Evolutionary conservation across 2,888 invertebrate genomes (phyloP), one percentile per base, ranked within the genome.

Genomic region (Allygus modestus): DNA sequence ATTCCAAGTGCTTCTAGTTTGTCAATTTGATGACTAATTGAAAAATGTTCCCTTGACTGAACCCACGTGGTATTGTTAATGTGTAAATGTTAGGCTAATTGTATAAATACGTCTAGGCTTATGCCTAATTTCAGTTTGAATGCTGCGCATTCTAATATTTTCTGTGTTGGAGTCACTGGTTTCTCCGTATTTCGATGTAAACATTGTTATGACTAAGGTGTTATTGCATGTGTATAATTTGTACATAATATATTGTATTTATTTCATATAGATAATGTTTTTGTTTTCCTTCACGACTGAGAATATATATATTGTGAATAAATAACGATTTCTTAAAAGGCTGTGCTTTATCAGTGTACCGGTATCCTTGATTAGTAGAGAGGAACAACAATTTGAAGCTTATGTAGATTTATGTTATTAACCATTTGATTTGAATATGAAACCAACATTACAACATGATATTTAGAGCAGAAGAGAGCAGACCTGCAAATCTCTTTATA

Each of bases 291-390:
- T 79, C 58, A 79, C 79, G 79, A 79, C 79, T 79, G 79, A 79
- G n/a, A 79, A 20, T 54, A 79, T 79, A 77, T 77, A 79, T 79
- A 79, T 58, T 79, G 79, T 79, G 79, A 79, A 79, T 79, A 79
- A 79, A 79, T 58, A 79, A 79, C 58, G 26, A 79, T 79, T 79
- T 79, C 79, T 54, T 79, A 51, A 28, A 79, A 54, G n/a, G 5
- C 43, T 75, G 73, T 69, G 61, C 17, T 2, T 69, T 33, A 31
- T 69, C 1, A 69, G 31, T 33, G 15, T n/a, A 61, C 46, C 46
- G 2, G 4, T 17, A 12, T n/a, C n/a, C n/a, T n/a, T n/a, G n/a
- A n/a, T n/a, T n/a, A n/a, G n/a, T n/a, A n/a, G n/a, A n/a, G n/a
- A n/a, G n/a, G n/a, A n/a, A n/a, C n/a, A n/a, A n/a, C n/a, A n/a